These are phyloP conservation scores for Nothura maculosa DNA, from an alignment of 2,797 vertebrate genomes.

Conservation along the genomic window DNA sequence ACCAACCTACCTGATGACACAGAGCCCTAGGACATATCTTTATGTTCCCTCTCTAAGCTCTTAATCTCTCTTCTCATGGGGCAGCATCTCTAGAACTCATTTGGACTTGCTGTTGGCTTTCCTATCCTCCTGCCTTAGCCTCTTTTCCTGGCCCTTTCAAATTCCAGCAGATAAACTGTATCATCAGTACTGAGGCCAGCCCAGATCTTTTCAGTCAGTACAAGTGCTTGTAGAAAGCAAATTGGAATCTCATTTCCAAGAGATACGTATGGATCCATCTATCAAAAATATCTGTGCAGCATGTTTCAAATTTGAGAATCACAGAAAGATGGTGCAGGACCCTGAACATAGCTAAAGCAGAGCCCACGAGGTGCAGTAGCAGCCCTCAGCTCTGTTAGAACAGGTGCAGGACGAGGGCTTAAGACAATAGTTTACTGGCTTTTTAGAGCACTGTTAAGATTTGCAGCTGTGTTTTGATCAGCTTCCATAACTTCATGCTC, in stretches of 20 bases:
- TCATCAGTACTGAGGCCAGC: not conserved
- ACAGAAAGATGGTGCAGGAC: not conserved
- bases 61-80: not conserved
- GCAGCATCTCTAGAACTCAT: not conserved
- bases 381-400: not conserved
- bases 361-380: not conserved
- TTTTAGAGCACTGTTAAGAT: not conserved
- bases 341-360: not conserved
- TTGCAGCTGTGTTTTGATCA: conserved; percentile 39
- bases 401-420: not conserved
- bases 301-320: not conserved
- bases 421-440: not conserved
- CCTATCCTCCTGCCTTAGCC: not conserved
- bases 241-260: not conserved
- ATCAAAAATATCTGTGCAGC: not conserved
- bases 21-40: not conserved
- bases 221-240: not conserved
- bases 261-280: not conserved
- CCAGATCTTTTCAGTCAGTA: not conserved
- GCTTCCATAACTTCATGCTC: conserved; percentile 5
- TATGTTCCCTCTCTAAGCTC: not conserved
- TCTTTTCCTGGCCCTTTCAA: not conserved
- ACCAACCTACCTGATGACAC: not conserved
- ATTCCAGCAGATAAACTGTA: not conserved
- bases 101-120: not conserved